Conservation (phyloP, 2,113 vertebrate species). For the Pomatostomus ruficeps region DNA sequence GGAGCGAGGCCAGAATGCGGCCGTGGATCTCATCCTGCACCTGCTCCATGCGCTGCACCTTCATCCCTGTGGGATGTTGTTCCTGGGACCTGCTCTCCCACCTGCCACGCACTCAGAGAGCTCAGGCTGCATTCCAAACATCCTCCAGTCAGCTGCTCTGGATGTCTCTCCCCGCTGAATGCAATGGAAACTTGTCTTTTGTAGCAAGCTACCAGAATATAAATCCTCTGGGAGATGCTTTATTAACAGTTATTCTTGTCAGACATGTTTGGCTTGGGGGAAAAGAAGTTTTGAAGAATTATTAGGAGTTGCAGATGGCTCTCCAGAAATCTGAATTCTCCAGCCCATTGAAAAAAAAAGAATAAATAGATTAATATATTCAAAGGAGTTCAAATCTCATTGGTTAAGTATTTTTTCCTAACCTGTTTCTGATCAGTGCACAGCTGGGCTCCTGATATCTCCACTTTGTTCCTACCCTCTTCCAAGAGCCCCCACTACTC, state of each 20-base stretch:
- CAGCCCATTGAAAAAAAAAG: neutral
- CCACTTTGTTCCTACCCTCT: neutral
- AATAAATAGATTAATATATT: neutral
- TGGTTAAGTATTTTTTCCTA: neutral
- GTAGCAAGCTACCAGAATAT: constrained; percentile 33
- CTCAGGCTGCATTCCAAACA: neutral
- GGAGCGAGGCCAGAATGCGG: neutral
- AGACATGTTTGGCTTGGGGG: neutral
- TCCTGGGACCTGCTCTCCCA: neutral
- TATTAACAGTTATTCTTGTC: constrained; percentile 48
- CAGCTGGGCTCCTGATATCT: neutral
- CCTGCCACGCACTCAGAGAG: neutral
- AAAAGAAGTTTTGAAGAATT: neutral
- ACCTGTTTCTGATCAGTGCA: neutral
- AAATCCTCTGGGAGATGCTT: constrained; percentile 3
- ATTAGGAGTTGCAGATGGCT: neutral
- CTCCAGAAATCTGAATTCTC: neutral
- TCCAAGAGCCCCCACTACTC: neutral
- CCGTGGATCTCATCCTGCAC: neutral
- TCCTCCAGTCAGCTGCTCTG: neutral
- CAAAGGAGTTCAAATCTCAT: neutral
- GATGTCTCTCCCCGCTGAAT: neutral
- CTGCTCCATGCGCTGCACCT: neutral
- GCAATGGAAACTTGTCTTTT: neutral
- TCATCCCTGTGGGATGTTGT: neutral